A percentile compares a stretch with the other conserved stretches of the same genome.
Evolutionary conservation across 2,113 vertebrate species (phyloP).

Genomic region (Salvelinus sp.): DNA sequence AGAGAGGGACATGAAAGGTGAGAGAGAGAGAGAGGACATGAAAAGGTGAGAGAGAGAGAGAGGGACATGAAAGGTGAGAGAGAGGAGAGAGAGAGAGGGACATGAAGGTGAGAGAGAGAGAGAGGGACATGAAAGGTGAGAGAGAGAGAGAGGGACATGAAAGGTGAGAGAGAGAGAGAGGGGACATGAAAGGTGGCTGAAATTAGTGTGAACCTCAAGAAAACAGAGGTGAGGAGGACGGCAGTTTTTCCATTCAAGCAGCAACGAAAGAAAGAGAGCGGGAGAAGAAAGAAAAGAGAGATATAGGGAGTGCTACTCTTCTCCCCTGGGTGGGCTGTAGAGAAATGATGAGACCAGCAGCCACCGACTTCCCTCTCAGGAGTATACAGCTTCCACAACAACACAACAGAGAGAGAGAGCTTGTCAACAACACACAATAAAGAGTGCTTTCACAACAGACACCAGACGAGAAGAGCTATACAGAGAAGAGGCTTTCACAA

Average conservation of each 20-base stretch:
- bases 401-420: background rate
- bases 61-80: too few species aligned
- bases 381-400: background rate
- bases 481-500: too few species aligned
- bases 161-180: too few species aligned
- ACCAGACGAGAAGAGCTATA: too few species aligned
- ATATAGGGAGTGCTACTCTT: background rate
- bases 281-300: conserved; percentile 18
- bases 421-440: too few species aligned
- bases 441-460: too few species aligned
- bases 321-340: background rate
- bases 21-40: too few species aligned
- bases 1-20: background rate
- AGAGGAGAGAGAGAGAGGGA: too few species aligned
- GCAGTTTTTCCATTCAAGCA: conserved; percentile 8
- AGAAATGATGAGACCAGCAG: background rate
- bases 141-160: too few species aligned
- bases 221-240: conserved; percentile 39
- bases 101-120: too few species aligned
- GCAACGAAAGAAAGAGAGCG: background rate
- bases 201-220: too few species aligned
- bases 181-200: too few species aligned
- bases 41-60: background rate
- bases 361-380: background rate
- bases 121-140: background rate